phyloP scores from a whole-genome alignment of 2,113 vertebrate species.

The Propithecus coquereli region DNA sequence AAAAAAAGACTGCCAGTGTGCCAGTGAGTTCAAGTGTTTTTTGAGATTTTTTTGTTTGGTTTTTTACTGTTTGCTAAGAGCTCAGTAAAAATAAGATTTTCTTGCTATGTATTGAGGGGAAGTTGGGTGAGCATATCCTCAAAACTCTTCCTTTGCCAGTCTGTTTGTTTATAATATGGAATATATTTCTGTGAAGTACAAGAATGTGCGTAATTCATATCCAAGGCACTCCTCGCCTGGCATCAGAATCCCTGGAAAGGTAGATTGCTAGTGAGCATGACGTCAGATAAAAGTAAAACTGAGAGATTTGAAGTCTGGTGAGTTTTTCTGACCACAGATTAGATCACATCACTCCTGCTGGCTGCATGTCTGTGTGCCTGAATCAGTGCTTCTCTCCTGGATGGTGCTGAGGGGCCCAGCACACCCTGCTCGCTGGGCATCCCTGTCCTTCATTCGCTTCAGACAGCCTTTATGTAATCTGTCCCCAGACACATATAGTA shows the following conservation, averaged over 20 bases:
- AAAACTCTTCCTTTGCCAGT: background rate
- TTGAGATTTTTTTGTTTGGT: too few relatives aligned
- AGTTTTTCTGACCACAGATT: background rate
- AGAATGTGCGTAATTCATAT: background rate
- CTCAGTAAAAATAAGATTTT: background rate
- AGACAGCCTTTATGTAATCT: background rate
- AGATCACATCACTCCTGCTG: background rate
- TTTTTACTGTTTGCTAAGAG: background rate
- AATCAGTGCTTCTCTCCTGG: background rate
- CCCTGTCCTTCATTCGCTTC: background rate
- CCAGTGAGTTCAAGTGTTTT: background rate
- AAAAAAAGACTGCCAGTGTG: background rate
- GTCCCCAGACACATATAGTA: background rate
- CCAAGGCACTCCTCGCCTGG: background rate
- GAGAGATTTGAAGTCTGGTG: background rate
- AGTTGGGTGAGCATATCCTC: background rate
- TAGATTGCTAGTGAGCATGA: background rate
- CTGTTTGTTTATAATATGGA: background rate
- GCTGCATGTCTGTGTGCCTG: too few relatives aligned
- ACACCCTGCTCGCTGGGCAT: background rate
- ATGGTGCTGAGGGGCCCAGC: background rate
- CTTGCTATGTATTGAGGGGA: background rate
- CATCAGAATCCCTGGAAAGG: background rate
- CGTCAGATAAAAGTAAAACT: background rate
- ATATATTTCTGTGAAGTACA: background rate